Conservation (phyloP, 2,113 vertebrate genomes). For the Trichechus manatus region DNA sequence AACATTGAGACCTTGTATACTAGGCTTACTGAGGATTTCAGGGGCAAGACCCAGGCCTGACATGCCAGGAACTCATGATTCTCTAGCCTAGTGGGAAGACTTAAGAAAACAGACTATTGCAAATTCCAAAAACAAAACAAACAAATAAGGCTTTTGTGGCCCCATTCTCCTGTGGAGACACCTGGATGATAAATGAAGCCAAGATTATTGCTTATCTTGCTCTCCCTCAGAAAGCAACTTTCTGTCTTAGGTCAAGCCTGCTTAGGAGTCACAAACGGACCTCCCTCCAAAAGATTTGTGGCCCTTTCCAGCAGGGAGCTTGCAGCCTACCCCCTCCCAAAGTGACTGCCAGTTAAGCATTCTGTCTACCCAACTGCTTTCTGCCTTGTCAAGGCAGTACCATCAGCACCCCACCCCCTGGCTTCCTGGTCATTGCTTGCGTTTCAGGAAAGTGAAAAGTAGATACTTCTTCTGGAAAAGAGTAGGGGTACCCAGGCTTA, state of each 20-base stretch:
- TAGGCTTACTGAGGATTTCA: slow-evolving; percentile 44
- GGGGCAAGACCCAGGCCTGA: slow-evolving; percentile 53
- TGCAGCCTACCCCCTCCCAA: background rate
- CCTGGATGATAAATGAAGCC: slow-evolving; percentile 76
- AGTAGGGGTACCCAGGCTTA: background rate
- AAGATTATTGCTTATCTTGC: slow-evolving; percentile 78
- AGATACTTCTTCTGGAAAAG: background rate
- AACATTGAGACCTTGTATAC: slow-evolving; percentile 20
- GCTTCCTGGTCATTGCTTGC: background rate
- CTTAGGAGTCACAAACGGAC: slow-evolving; percentile 50
- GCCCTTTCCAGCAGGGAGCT: slow-evolving; percentile 26
- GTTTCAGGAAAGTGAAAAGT: slow-evolving; percentile 43
- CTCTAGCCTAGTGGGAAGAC: slow-evolving; percentile 64
- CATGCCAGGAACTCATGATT: slow-evolving; percentile 49
- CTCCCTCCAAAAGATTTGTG: slow-evolving; percentile 52
- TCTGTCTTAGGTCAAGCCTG: slow-evolving; percentile 56
- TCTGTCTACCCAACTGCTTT: background rate
- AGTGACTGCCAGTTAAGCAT: background rate
- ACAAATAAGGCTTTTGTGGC: slow-evolving; percentile 67
- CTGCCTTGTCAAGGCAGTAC: background rate
- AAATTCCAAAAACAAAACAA: slow-evolving; percentile 78
- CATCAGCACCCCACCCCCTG: background rate
- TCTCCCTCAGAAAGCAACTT: slow-evolving; percentile 66
- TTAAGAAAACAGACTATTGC: slow-evolving; percentile 75
- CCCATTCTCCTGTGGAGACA: slow-evolving; percentile 68